Base-by-base conservation (phyloP, 1,140 invertebrate genomes). In the Drosophila orosa region DNA sequence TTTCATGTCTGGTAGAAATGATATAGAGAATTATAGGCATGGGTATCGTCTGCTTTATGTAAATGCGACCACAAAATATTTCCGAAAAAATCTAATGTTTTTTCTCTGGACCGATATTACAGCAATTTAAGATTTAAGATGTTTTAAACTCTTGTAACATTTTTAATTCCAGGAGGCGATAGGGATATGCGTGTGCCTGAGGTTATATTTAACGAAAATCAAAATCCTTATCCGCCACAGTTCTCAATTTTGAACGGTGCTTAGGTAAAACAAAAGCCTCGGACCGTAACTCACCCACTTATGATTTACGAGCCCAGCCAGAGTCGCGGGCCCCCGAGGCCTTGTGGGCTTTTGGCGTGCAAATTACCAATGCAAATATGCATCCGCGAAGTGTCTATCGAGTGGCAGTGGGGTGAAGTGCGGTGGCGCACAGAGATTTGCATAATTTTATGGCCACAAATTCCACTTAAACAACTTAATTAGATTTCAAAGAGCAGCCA, bases 401-500 rank as follows among this genome's bases (percentile, higher is more conserved):
- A 76, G 73, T 74, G 50, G 57, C 44, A 25, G 44, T 19, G 40
- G 45, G 61, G 47, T 35, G 44, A 52, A 73, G 62, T 61, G 67
- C 62, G 52, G 75, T 40, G 52, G 72, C 44, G 33, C 60, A 58
- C 25, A 45, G 35, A 54, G 60, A 89, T 86, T 86, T 86, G 79
- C 83, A 86, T 86, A 89, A 86, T 86, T 87, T 86, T 80, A 89
- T 86, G 83, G 79, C 60, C 72, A 57, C 84, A 89, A 86, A 86
- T 86, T 86, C 83, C 83, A 76, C 76, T 77, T 83, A 80, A 86
- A 86, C 83, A 89, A 86, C 83, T 86, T 86, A 86, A 86, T 86
- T 86, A 86, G 84, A 87, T 86, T 66, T 67, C 65, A 80, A 67
- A 81, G 57, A 79, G 65, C 72, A 86, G 59, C 71, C 74, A 76